These are phyloP conservation scores for Euwallacea similis DNA, from an alignment of 1,140 invertebrate genomes.

Conservation along the genomic window DNA sequence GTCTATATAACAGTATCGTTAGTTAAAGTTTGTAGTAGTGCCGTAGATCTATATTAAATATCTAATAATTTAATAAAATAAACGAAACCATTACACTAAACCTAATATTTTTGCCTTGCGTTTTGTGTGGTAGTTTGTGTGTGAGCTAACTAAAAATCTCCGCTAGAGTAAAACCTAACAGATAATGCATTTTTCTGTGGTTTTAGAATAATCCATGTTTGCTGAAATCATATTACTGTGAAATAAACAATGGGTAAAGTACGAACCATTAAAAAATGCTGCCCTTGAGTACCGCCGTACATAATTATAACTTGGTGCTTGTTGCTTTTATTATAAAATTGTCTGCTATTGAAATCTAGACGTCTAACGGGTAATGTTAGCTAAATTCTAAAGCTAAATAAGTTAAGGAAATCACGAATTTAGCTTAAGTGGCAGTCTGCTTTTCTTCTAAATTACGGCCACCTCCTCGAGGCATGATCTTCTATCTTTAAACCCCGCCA, in stretches of 20 bases:
- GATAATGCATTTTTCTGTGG: conserved; percentile 18
- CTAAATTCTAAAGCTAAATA: conserved; percentile 18
- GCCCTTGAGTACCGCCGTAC: conserved; percentile 29
- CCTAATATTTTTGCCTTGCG: conserved; percentile 32
- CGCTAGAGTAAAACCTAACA: conserved; percentile 13
- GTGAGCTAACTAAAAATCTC: conserved; percentile 16
- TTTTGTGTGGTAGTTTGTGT: conserved; percentile 1
- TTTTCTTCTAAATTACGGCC: conserved; percentile 31
- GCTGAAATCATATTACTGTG: conserved; percentile 23
- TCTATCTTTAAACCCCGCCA: conserved; percentile 7
- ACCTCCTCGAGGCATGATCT: conserved; percentile 19
- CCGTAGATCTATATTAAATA: conserved; percentile 11
- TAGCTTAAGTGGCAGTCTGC: conserved; percentile 34
- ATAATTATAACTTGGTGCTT: conserved; percentile 28
- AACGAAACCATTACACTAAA: conserved; percentile 27
- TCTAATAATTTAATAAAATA: conserved; percentile 27
- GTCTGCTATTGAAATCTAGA: conserved; percentile 17
- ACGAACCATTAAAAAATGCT: conserved; percentile 30
- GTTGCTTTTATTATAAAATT: conserved; percentile 35
- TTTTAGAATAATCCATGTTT: conserved; percentile 24
- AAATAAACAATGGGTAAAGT: conserved; percentile 30
- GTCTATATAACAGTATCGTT: conserved; percentile 26
- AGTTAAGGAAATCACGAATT: conserved; percentile 32
- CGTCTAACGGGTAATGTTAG: conserved; percentile 9
- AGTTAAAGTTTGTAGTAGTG: conserved; percentile 30